Conservation (phyloP, 2,888 invertebrate species). For the Cremastinae sp. region DNA sequence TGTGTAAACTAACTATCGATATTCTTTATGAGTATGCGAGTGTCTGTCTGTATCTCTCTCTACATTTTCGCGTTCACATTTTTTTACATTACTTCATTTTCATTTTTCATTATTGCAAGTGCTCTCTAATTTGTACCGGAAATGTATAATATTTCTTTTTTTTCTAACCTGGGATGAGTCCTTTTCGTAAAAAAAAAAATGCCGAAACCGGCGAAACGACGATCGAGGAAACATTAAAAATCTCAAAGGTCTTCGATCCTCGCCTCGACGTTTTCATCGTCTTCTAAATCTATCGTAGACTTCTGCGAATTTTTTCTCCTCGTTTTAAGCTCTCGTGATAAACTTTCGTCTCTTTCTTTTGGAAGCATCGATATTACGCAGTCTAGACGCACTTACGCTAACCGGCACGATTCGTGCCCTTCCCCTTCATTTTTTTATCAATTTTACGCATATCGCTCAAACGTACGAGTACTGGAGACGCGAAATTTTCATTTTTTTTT, state of each 20-base stretch:
- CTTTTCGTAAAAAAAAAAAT: slow-evolving; percentile 42
- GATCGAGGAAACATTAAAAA: slow-evolving; percentile 20
- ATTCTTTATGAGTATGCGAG: slow-evolving; percentile 52
- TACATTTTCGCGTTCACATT: slow-evolving; percentile 39
- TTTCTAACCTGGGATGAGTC: slow-evolving; percentile 33
- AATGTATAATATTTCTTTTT: slow-evolving; percentile 31
- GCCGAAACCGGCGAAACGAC: slow-evolving; percentile 46
- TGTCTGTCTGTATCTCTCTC: slow-evolving; percentile 53
- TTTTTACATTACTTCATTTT: slow-evolving; percentile 15
- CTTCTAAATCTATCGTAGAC: slow-evolving; percentile 15
- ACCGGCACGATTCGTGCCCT: slow-evolving; percentile 48
- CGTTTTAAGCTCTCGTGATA: slow-evolving; percentile 28
- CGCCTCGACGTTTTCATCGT: slow-evolving; percentile 8
- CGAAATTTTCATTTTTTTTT: slow-evolving; percentile 15
- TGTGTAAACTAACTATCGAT: slow-evolving; percentile 45
- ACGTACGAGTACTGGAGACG: slow-evolving; percentile 37
- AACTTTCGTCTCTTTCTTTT: slow-evolving; percentile 29
- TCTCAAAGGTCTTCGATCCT: neutral
- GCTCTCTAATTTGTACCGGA: slow-evolving; percentile 31
- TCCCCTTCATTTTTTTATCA: slow-evolving; percentile 41
- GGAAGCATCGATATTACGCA: slow-evolving; percentile 57
- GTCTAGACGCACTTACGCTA: slow-evolving; percentile 57
- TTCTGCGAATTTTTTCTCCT: neutral
- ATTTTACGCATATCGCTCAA: slow-evolving; percentile 32
- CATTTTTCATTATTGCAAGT: slow-evolving; percentile 28